Percentiles rank a stretch among this genome's conserved stretches.
phyloP scores from a whole-genome alignment of 1,140 invertebrate species.

The Acromyrmex charruanus region DNA sequence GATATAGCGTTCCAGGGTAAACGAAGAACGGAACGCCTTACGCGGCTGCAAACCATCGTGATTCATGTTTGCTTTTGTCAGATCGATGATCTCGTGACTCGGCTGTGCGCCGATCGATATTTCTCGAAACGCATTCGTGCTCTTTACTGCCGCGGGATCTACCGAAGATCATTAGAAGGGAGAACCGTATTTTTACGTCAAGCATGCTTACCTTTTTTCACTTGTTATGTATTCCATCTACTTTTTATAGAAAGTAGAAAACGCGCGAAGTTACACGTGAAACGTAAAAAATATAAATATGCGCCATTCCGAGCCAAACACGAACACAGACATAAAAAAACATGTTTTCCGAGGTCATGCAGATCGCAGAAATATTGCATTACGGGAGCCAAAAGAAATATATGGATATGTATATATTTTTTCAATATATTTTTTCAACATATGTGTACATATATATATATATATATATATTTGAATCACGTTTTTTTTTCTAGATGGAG shows the following conservation, averaged over 20 bases:
- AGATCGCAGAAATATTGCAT: constrained; percentile 1
- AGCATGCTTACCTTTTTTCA: background rate
- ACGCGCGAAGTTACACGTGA: background rate
- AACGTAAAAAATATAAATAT: constrained; percentile 16
- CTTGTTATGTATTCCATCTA: background rate
- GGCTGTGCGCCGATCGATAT: constrained; percentile 33
- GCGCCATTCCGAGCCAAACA: background rate
- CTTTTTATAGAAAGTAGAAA: background rate
- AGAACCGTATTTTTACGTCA: background rate
- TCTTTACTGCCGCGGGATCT: background rate
- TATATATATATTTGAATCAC: too few species aligned
- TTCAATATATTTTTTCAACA: too few species aligned
- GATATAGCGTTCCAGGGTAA: constrained; percentile 39
- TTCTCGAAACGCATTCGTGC: constrained; percentile 14
- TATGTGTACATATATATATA: too few species aligned
- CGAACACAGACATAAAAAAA: background rate
- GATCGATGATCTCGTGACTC: constrained; percentile 52
- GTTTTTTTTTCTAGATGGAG: too few species aligned
- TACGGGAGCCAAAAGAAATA: background rate
- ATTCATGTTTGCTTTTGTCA: constrained; percentile 55
- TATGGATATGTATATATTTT: too few species aligned
- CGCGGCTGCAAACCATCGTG: constrained; percentile 30
- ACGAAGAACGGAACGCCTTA: constrained; percentile 44
- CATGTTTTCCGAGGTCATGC: background rate
- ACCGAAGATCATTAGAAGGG: background rate